Evolutionary conservation across 2,797 vertebrate species (phyloP).

Genomic region (Microchirus variegatus): DNA sequence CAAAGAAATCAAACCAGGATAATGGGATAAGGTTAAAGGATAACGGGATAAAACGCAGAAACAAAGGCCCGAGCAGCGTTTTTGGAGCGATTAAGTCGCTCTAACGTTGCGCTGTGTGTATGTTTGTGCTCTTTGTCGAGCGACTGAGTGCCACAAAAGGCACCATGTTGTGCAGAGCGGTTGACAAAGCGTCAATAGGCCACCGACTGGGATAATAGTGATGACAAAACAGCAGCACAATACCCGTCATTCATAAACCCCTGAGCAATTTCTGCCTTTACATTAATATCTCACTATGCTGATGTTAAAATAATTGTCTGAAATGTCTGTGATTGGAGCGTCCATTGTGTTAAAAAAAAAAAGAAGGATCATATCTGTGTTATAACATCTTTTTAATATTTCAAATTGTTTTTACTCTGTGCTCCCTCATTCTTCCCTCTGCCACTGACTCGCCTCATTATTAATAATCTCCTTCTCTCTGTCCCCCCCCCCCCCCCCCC

Average conservation of each 20-base stretch:
- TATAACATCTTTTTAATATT: background rate
- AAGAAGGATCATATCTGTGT: background rate
- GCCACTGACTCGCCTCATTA: background rate
- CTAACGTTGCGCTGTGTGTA: conserved; percentile 2
- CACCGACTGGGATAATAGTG: conserved; percentile 65
- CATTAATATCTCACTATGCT: conserved; percentile 41
- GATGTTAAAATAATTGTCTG: conserved; percentile 31
- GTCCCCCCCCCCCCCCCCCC: conserved; percentile 1
- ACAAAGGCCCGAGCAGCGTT: background rate
- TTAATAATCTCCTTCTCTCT: conserved; percentile 25
- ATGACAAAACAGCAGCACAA: conserved; percentile 43
- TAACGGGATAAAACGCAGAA: background rate
- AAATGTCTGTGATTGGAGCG: conserved; percentile 24
- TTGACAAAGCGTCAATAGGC: conserved; percentile 62
- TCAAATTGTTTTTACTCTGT: background rate
- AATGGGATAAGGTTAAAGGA: background rate
- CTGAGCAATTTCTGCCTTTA: conserved; percentile 47
- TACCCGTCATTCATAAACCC: conserved; percentile 43
- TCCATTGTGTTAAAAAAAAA: conserved; percentile 12
- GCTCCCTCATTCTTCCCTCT: background rate
- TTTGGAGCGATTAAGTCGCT: background rate
- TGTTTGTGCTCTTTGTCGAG: conserved; percentile 32
- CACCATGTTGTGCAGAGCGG: conserved; percentile 31
- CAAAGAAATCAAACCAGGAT: background rate
- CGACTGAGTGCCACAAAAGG: conserved; percentile 35